These are phyloP conservation scores for Holocentrus rufus DNA, from an alignment of 2,797 vertebrate species.

Conservation along the genomic window DNA sequence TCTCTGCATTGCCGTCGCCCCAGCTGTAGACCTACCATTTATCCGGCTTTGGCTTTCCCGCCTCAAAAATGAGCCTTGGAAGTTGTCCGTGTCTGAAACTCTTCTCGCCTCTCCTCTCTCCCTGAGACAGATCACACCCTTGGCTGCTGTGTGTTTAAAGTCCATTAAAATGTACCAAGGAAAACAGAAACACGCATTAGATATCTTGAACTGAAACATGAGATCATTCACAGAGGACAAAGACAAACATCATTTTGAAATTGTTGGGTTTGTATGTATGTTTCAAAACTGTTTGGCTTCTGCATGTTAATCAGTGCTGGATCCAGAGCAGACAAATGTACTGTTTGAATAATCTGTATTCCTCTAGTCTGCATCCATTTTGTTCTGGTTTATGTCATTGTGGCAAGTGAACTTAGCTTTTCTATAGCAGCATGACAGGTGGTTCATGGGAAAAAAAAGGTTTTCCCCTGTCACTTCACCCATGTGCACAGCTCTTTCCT, in stretches of 20 bases:
- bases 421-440: constrained; percentile 49
- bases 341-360: not conserved
- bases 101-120: constrained; percentile 10
- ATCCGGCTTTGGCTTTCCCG: constrained; percentile 31
- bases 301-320: too few relatives aligned
- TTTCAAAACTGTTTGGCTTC: too few relatives aligned
- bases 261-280: not conserved
- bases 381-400: constrained; percentile 33
- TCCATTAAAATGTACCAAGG: constrained; percentile 8
- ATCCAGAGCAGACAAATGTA: too few relatives aligned
- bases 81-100: constrained; percentile 18
- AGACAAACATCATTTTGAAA: not conserved
- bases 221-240: not conserved
- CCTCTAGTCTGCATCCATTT: constrained; percentile 33
- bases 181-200: constrained; percentile 18
- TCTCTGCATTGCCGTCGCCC: constrained; percentile 18
- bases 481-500: constrained; percentile 3
- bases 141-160: not conserved
- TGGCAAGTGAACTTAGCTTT: constrained; percentile 34
- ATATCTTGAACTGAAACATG: not conserved
- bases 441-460: constrained; percentile 43
- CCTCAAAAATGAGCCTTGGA: constrained; percentile 43
- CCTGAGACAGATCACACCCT: constrained; percentile 26
- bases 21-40: constrained; percentile 23
- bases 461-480: constrained; percentile 27